These are phyloP conservation scores for Oscheius sp. DNA, from an alignment of 1,140 invertebrate genomes.

Conservation along the genomic window DNA sequence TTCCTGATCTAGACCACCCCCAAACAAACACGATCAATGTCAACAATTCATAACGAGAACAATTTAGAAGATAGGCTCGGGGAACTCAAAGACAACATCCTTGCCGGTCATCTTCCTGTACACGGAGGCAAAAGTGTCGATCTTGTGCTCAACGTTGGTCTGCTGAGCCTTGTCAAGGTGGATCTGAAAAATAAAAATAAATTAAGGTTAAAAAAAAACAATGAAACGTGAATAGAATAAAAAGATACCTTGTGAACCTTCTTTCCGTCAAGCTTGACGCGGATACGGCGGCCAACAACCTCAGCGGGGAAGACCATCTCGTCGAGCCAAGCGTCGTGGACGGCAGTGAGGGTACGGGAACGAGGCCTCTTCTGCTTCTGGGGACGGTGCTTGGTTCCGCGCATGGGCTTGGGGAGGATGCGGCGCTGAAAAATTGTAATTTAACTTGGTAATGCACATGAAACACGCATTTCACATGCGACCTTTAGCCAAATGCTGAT, in stretches of 20 bases:
- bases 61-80: constrained; percentile 75
- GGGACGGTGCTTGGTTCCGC: constrained; percentile 85
- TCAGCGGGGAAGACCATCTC: constrained; percentile 98
- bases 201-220: neutral
- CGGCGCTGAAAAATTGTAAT: constrained; percentile 72
- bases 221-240: neutral
- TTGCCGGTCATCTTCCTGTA: constrained; percentile 98
- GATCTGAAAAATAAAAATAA: constrained; percentile 68
- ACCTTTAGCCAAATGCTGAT: too few relatives aligned
- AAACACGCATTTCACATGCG: too few relatives aligned
- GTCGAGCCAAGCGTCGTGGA: constrained; percentile 93
- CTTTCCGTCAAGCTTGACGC: constrained; percentile 90
- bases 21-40: too few relatives aligned
- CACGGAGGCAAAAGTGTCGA: constrained; percentile 93
- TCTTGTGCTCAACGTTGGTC: constrained; percentile 98
- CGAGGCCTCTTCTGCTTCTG: constrained; percentile 94
- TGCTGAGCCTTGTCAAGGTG: constrained; percentile 97
- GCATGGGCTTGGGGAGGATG: constrained; percentile 93
- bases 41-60: constrained; percentile 34
- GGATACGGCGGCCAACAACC: constrained; percentile 95
- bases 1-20: too few relatives aligned
- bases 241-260: constrained; percentile 77
- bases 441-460: too few relatives aligned
- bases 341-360: constrained; percentile 88
- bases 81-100: constrained; percentile 98